Evolutionary conservation across 1,140 invertebrate genomes (phyloP).

Genomic region (Musca domestica): DNA sequence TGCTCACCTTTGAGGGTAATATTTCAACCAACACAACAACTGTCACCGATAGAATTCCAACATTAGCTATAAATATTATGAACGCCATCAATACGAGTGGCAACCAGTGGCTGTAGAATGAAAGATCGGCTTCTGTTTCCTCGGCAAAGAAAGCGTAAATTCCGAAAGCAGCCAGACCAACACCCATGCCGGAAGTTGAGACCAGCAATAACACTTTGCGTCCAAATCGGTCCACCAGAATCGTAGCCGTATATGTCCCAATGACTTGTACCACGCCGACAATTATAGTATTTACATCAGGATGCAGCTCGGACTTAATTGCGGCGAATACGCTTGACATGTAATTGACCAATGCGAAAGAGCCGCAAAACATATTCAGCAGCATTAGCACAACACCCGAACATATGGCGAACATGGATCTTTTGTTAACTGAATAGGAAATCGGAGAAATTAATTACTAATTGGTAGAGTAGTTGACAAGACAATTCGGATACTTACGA

Average conservation of each 20-base stretch:
- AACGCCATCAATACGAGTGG: conserved; percentile 41
- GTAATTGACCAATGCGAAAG: conserved; percentile 47
- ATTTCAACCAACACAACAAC: conserved; percentile 48
- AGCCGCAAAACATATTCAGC: conserved; percentile 42
- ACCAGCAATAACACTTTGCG: conserved; percentile 40
- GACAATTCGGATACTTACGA: conserved; percentile 34
- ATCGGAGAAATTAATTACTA: not conserved
- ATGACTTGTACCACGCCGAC: conserved; percentile 57
- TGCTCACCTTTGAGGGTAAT: conserved; percentile 35
- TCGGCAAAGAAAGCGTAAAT: conserved; percentile 42
- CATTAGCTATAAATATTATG: conserved; percentile 42
- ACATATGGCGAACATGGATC: conserved; percentile 31
- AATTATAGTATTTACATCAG: conserved; percentile 59
- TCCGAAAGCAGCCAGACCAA: conserved; percentile 37
- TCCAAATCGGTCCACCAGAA: conserved; percentile 45
- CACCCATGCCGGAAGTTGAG: conserved; percentile 35
- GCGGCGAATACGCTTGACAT: conserved; percentile 63
- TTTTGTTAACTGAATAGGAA: conserved; percentile 35
- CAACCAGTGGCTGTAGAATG: conserved; percentile 38
- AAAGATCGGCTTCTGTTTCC: conserved; percentile 32
- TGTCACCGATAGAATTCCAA: conserved; percentile 41
- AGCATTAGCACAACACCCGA: conserved; percentile 44
- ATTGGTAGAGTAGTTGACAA: not conserved
- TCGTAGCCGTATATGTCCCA: conserved; percentile 49
- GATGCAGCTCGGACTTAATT: conserved; percentile 59